Base-by-base conservation (phyloP, 2,797 vertebrate genomes). In the Hephaestus fuliginosus region DNA sequence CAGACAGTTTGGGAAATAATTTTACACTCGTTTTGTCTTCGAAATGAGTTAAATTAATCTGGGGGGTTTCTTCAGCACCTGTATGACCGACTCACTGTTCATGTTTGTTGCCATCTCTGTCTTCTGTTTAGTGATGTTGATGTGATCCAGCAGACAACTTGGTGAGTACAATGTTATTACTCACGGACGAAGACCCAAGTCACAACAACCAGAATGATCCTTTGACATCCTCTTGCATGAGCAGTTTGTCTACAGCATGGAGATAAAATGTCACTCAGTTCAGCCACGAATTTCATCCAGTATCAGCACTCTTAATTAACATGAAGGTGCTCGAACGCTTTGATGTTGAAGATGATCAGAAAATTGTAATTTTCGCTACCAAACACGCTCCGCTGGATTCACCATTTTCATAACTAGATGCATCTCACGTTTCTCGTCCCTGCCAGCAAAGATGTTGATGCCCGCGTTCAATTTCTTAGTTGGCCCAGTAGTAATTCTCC, bases 371-470 rank as follows among this genome's bases (percentile, higher is more conserved):
- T 80, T 76, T 66, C 18, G 0, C 44, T 75, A 49, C 55, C 52
- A 49, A 71, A 77, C 71, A 74, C 44, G 69, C 78, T 80, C 18
- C 28, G 49, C 25, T 65, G 53, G 46, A 22, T 80, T 74, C 48
- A 49, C 14, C 61, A 28, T 68, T 77, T 48, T 52, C 53, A 76
- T 78, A 76, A 86, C 73, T 65, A 88, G 57, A 88, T 87, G 76
- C 80, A 25, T 48, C 64, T 76, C 81, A 82, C 58, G 56, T 84
- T 80, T 74, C 58, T 72, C 15, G 7, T 78, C 83, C 71, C 65
- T 72, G 68, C 55, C 71, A 25, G 76, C 63, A 41, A 69, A 77
- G 73, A 85, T 60, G 63, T 78, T 71, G 75, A 85, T 49, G 39
- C 65, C 56, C 6, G 18, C 74, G 70, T 85, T 80, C 57, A 74